These are phyloP conservation scores for Ischnus inquisitorius DNA, from an alignment of 2,888 invertebrate genomes.

Conservation along the genomic window DNA sequence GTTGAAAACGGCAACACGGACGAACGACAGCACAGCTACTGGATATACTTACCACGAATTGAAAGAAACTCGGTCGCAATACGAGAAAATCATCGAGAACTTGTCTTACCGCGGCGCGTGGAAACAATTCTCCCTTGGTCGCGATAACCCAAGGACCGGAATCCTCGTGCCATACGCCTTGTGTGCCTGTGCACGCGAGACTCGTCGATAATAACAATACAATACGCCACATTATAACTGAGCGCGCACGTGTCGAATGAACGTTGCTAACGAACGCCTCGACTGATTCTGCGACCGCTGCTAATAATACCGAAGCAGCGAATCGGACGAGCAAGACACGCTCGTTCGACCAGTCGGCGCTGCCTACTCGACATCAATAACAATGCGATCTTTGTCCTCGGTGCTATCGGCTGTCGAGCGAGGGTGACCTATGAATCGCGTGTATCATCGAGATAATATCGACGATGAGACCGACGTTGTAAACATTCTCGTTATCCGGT, in stretches of 20 bases:
- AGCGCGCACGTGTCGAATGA: not conserved
- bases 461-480: not conserved
- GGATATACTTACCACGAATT: slow-evolving; percentile 80
- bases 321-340: not conserved
- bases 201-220: not conserved
- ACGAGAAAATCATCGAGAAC: slow-evolving; percentile 84
- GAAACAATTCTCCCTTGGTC: slow-evolving; percentile 90
- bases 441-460: slow-evolving; percentile 14
- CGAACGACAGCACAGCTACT: not conserved
- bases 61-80: slow-evolving; percentile 86
- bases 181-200: slow-evolving; percentile 1
- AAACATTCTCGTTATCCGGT: not conserved
- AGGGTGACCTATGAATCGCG: slow-evolving; percentile 43
- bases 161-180: slow-evolving; percentile 77
- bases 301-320: not conserved
- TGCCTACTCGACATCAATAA: slow-evolving; percentile 36
- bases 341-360: slow-evolving; percentile 14
- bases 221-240: slow-evolving; percentile 22
- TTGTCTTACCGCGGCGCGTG: slow-evolving; percentile 87
- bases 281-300: not conserved
- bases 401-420: slow-evolving; percentile 4
- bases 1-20: too few relatives aligned
- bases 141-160: slow-evolving; percentile 87
- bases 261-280: not conserved
- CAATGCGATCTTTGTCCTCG: slow-evolving; percentile 25